phyloP scores from a whole-genome alignment of 2,797 vertebrate species.

The Podarcis siculus region DNA sequence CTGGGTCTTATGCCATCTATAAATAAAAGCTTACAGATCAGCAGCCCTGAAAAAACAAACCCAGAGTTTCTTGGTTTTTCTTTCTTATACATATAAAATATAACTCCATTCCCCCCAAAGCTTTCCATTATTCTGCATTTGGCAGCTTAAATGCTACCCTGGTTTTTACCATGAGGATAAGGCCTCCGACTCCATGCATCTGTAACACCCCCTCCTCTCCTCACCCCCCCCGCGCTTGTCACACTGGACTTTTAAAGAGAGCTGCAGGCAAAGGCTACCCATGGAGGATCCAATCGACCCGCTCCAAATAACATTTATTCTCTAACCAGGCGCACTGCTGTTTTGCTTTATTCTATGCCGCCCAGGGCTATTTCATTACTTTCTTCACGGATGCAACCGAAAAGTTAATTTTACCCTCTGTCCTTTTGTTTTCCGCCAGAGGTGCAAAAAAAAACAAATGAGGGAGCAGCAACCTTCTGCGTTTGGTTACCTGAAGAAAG shows the following conservation, averaged over 20 bases:
- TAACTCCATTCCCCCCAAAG: background rate
- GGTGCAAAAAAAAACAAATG: background rate
- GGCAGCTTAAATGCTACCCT: background rate
- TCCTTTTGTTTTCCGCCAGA: background rate
- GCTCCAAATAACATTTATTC: background rate
- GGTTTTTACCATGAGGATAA: background rate
- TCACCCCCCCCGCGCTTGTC: background rate
- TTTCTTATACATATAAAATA: background rate
- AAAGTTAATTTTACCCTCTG: background rate
- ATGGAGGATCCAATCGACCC: rapidly evolving
- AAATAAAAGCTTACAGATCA: rapidly evolving
- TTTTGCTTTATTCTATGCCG: conserved; percentile 26
- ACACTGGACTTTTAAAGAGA: background rate
- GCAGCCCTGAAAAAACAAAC: background rate
- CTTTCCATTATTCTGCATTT: background rate
- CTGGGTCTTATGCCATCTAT: rapidly evolving
- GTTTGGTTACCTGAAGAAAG: background rate
- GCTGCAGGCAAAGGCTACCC: background rate
- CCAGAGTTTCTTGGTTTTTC: no score
- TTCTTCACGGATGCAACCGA: background rate
- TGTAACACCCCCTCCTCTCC: background rate
- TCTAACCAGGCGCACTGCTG: background rate
- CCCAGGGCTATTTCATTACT: conserved; percentile 34
- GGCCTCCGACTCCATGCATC: background rate
- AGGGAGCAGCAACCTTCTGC: background rate